Base-by-base conservation (phyloP, 1,140 invertebrate species). In the Zaprionus tsacasi region DNA sequence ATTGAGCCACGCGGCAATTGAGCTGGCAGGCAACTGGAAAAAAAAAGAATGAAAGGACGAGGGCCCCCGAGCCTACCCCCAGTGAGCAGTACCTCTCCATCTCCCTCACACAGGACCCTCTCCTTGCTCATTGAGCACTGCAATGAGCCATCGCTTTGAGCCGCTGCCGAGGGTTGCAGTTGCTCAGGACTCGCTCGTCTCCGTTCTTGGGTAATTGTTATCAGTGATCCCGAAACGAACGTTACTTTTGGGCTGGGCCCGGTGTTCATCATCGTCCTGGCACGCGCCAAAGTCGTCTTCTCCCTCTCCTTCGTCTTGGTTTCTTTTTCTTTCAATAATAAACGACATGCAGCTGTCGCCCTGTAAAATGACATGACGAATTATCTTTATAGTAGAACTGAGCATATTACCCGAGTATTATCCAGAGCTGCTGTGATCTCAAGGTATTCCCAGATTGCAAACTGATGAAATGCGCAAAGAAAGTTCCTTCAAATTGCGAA, bases 141-240 rank as follows among this genome's bases (percentile, higher is more conserved):
- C 79, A 74, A 68, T 78, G 78, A 81, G 68, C 17, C 64, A 21
- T 35, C 63, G 30, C 40, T 40, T 60, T 60, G 38, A 40, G 38
- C 11, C 38, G 38, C 50, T 56, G 17, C 50, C 64, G 78, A 54
- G 80, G 83, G 82, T 86, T 86, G 81, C 78, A 79, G 77, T 76
- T 77, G 21, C 56, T 50, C 3, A 30, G 27, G 27, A 30, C 27
- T 8, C 60, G 38, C 33, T 48, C 52, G 27, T 70, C 50, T 70
- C 75, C 58, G 77, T 85, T 58, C 70, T 68, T 76, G 60, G 61
- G 70, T 83, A 88, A 88, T 89, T 83, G 73, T 76, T 88, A 88
- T 88, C 85, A 78, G 71, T 83, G 83, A 88, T 88, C 83, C 85
- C 45, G 58, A 83, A 88, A 88, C 66, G 66, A 68, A 79, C 85